Base-by-base conservation (phyloP, 1,140 invertebrate species). In the Maconellicoccus hirsutus region DNA sequence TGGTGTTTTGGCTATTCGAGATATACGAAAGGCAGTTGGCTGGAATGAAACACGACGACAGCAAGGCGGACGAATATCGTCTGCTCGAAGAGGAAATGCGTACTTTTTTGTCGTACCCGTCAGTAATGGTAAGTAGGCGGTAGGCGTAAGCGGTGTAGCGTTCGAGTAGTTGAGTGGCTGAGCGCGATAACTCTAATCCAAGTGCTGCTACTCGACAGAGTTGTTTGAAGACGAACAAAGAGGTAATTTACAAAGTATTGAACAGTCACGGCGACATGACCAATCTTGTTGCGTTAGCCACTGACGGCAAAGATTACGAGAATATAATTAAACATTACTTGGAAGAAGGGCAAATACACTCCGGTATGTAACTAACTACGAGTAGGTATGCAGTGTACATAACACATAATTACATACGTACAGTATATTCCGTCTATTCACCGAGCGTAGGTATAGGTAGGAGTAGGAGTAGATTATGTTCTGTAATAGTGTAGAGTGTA, bases 1-100 rank as follows among this genome's bases (percentile, higher is more conserved):
- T 98, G 26, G 89, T 96, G 0, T 85, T 96, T 38, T 98, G 95
- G 94, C 84, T 98, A 63, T 86, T 94, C 6, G 95, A 98, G 79
- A 80, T 98, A 22, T 96, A 89, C 80, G 82, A 98, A 73, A 93
- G 90, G 75, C 87, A 95, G 80, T 83, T 98, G 76, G 89, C 90
- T 69, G 76, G 84, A 27, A 78, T 93, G 73, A 81, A 86, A 74
- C 85, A 86, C 59, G 79, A 81, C 26, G 84, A 83, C 0, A 83
- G 85, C 70, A 82, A 84, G 70, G 78, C 79, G 0, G 75, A 79
- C 25, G 76, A 85, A 70, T 91, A 89, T 76, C 79, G 81, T 2
- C 82, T 83, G 38, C 78, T 92, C n/a, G 89, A 93, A 77, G 87
- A 87, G 71, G 87, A 94, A 75, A 93, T 97, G 75, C 86, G 91